A percentile compares a stretch with the other conserved stretches of the same genome.
Conservation (phyloP, 2,797 vertebrate species). For the Chaetophractus vellerosus region DNA sequence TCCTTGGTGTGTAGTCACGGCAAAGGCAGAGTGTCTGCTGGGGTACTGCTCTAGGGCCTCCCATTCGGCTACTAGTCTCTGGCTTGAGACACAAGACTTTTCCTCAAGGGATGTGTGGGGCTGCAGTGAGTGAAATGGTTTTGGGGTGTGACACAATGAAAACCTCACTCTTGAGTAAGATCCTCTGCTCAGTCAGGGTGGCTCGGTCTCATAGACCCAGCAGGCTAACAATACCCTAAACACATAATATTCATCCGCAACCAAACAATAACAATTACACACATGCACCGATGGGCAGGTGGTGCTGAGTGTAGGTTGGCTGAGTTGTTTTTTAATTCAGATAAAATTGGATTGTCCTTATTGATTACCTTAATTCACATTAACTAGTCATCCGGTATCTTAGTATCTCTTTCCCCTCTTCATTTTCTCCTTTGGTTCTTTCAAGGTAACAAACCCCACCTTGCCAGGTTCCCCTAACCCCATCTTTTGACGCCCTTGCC, state of each 20-base stretch:
- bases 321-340: conserved; percentile 20
- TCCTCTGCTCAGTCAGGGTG: not conserved
- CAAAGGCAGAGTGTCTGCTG: not conserved
- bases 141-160: not conserved
- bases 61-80: not conserved
- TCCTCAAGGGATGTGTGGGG: not conserved
- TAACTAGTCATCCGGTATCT: not conserved
- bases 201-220: not conserved
- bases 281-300: not conserved
- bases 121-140: not conserved
- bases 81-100: not conserved
- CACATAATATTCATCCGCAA: not conserved
- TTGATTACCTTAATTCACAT: not conserved
- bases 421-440: not conserved
- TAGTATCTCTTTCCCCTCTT: not conserved
- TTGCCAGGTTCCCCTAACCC: not conserved
- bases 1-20: not conserved
- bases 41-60: not conserved
- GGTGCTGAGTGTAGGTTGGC: not conserved
- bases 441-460: not conserved
- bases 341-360: not conserved
- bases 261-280: not conserved
- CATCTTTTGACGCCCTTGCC: not conserved
- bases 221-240: not conserved
- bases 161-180: not conserved